A percentile compares a stretch with the other conserved stretches of the same genome.
These are phyloP conservation scores for Leptopilina syphax DNA, from an alignment of 2,888 invertebrate genomes.

Conservation along the genomic window DNA sequence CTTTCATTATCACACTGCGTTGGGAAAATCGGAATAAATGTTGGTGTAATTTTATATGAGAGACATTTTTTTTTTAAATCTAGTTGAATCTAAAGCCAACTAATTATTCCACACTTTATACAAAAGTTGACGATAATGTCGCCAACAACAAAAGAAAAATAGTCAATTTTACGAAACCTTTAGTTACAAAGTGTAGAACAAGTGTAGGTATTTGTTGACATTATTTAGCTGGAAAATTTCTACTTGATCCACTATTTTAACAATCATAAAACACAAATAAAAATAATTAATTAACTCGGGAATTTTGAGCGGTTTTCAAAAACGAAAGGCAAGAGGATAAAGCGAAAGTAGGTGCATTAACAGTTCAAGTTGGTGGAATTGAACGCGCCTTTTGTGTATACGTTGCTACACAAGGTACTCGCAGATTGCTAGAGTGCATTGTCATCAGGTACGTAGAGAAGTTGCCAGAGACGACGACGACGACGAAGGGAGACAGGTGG, in stretches of 20 bases:
- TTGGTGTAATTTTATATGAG: too few species aligned
- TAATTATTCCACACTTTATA: too few species aligned
- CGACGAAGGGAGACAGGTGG: constrained; percentile 63
- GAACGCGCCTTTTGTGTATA: background rate
- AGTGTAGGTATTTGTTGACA: too few species aligned
- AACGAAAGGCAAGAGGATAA: background rate
- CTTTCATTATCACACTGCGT: too few species aligned
- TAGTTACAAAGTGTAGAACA: too few species aligned
- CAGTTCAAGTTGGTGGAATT: background rate
- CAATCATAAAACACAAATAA: background rate
- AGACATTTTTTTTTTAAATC: too few species aligned
- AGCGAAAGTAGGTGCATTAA: background rate
- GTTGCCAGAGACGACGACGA: constrained; percentile 41
- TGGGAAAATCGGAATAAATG: too few species aligned
- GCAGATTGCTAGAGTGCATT: constrained; percentile 23
- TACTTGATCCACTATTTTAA: background rate
- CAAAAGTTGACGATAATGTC: too few species aligned
- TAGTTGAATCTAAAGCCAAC: too few species aligned
- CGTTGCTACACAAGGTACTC: background rate
- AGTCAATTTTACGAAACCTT: too few species aligned
- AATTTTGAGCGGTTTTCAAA: constrained; percentile 13
- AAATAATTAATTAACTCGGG: constrained; percentile 34
- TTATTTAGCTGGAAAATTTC: too few species aligned
- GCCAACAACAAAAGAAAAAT: too few species aligned
- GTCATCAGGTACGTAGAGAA: constrained; percentile 43